These are phyloP conservation scores for Ichneumoninae sp. DNA, from an alignment of 2,888 invertebrate genomes.

Conservation along the genomic window DNA sequence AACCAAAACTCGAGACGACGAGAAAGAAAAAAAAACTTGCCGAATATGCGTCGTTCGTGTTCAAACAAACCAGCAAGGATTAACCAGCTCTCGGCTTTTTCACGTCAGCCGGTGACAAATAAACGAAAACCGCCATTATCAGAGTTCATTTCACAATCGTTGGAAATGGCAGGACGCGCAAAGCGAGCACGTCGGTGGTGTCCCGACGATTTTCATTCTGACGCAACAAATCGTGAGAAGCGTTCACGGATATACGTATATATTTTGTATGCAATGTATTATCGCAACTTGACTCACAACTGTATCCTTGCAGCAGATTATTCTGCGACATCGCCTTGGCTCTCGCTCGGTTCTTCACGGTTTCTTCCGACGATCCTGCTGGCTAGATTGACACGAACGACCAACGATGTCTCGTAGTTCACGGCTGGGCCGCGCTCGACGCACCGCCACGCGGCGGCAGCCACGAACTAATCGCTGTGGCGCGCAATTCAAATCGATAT, in stretches of 20 bases:
- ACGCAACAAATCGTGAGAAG: background rate
- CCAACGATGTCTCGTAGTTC: slow-evolving; percentile 33
- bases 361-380: slow-evolving; percentile 48
- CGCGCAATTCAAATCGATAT: slow-evolving; percentile 4
- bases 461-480: background rate
- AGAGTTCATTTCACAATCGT: slow-evolving; percentile 76
- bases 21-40: background rate
- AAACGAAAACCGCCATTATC: slow-evolving; percentile 83
- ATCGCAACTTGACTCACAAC: slow-evolving; percentile 75
- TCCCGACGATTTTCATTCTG: background rate
- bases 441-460: slow-evolving; percentile 1
- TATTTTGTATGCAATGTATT: slow-evolving; percentile 44
- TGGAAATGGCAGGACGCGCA: slow-evolving; percentile 40
- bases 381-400: slow-evolving; percentile 67
- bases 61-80: slow-evolving; percentile 71
- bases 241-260: background rate
- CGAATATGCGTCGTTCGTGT: slow-evolving; percentile 30
- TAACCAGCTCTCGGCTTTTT: slow-evolving; percentile 74
- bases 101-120: slow-evolving; percentile 74
- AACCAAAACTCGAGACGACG: slow-evolving; percentile 16
- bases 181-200: background rate
- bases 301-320: slow-evolving; percentile 76
- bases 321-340: slow-evolving; percentile 76
- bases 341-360: slow-evolving; percentile 53
- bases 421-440: background rate